Evolutionary conservation across 2,888 invertebrate species (phyloP), one percentile per base, ranked within the genome.

Genomic region (Lacanobia oleracea): DNA sequence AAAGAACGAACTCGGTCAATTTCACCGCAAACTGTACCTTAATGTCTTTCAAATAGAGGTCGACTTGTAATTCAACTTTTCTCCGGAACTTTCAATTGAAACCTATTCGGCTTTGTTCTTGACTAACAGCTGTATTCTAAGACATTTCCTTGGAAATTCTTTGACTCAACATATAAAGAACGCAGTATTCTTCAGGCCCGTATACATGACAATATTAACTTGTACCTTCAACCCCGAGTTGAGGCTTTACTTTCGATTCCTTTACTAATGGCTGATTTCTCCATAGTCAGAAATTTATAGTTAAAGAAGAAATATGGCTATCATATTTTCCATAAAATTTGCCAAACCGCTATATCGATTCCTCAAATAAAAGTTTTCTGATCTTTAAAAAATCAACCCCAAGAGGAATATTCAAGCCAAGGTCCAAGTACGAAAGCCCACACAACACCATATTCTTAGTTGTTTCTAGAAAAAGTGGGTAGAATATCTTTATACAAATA

Each of bases 91-190:
- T 61, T 53, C 50, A 45, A 37, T 53, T 43, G 23, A 53, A 67
- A 64, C 48, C 40, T 56, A 53, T 37, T 45, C 27, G 54, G 64
- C 56, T 64, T 64, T 65, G 53, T 62, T 62, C 23, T 65, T 53
- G 43, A 57, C 2, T 50, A 54, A 72, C 37, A 40, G 8, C 50
- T 14, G 43, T 64, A 64, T 72, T 33, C 10, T 61, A 72, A 78
- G 50, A 27, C 18, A 40, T 50, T 78, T 53, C n/a, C 45, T 59
- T 64, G 23, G 10, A 54, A 59, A 16, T 23, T 23, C 16, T 3
- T 27, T 1, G n/a, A 50, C 10, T 12, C 14, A 45, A 18, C 21
- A 48, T 5, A 21, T 5, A n/a, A 12, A 9, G 48, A 33, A 1
- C 27, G 33, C 1, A 48, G 18, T 23, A 18, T 48, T 48, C 9